Evolutionary conservation across 2,113 vertebrate species (phyloP).

Genomic region (Pimephales promelas): DNA sequence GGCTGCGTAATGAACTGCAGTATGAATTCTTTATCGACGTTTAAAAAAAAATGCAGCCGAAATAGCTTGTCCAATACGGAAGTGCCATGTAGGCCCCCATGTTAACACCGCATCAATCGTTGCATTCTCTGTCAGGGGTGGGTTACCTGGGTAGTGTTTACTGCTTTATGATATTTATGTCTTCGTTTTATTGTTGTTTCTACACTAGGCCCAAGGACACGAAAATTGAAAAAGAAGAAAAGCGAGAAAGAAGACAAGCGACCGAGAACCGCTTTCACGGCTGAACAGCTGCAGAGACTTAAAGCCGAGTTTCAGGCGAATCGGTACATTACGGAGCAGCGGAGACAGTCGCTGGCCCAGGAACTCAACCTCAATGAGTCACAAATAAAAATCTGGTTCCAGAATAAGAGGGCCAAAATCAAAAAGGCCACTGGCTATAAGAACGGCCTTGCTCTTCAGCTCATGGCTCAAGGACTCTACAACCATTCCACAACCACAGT

Average conservation of each 20-base stretch:
- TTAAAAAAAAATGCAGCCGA: not conserved
- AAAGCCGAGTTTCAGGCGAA: constrained; percentile 91
- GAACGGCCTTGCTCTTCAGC: constrained; percentile 88
- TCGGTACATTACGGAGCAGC: constrained; percentile 91
- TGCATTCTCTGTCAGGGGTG: constrained; percentile 1
- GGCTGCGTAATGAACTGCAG: not conserved
- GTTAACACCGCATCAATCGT: not conserved
- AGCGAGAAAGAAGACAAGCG: constrained; percentile 91
- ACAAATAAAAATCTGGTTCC: constrained; percentile 94
- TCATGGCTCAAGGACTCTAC: constrained; percentile 93
- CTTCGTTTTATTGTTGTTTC: constrained; percentile 77
- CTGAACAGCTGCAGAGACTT: constrained; percentile 91
- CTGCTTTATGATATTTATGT: constrained; percentile 69
- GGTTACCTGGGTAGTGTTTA: constrained; percentile 1
- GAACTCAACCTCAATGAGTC: constrained; percentile 92
- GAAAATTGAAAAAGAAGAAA: constrained; percentile 97
- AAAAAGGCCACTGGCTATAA: constrained; percentile 90
- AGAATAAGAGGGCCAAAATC: constrained; percentile 91
- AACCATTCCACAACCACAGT: constrained; percentile 94
- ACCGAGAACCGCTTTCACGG: constrained; percentile 90
- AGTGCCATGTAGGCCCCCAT: not conserved
- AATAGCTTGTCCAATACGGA: not conserved
- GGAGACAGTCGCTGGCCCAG: constrained; percentile 87
- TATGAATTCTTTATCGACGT: constrained; percentile 1
- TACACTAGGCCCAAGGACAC: constrained; percentile 93